Evolutionary conservation across 2,113 vertebrate genomes (phyloP), one percentile per base, ranked within the genome.

Genomic region (Cyphomyrus discorhynchus): DNA sequence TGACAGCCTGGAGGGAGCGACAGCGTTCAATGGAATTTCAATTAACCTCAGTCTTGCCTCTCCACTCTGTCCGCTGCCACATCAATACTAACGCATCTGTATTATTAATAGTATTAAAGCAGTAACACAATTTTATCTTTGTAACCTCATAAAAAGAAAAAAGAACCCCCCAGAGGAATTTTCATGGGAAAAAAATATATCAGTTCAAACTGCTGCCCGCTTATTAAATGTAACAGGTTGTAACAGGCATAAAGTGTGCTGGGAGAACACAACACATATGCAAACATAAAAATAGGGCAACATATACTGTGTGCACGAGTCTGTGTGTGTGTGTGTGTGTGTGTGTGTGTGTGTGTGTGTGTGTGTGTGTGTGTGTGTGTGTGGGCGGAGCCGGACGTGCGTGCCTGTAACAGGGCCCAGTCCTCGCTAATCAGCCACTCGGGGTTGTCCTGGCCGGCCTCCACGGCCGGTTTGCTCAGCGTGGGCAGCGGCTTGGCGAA

Each of bases 371-470:
- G 5, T 31, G 62, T 21, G 58, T 70, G 27, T 1, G 31, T 0
- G 10, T 1, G 27, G 4, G 62, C 0, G 19, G 5, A 62, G 58
- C n/a, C 5, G 70, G 70, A 8, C 1, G 35, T 17, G 8, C 82
- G 24, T 47, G 98, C 98, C 97, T 98, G 98, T 88, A 98, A 95
- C 91, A 98, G 95, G 77, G 98, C 97, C 97, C 97, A 98, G 95
- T 98, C 98, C 93, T 98, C 98, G 1, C 97, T 98, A 90, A 98
- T 98, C 88, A 98, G 93, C 98, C 98, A 98, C 93, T 98, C 97
- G 0, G 97, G 97, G 92, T 97, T 98, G 94, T 98, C 98, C 92
- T 97, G 97, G 0, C 97, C 95, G 0, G 95, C 94, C 89, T 98
- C 98, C 91, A 97, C 95, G 49, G 96, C 95, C 10, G 97, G 97